Evolutionary conservation across 23 tunicate genomes (phyloP).

Genomic region (Oikopleura albicans): DNA sequence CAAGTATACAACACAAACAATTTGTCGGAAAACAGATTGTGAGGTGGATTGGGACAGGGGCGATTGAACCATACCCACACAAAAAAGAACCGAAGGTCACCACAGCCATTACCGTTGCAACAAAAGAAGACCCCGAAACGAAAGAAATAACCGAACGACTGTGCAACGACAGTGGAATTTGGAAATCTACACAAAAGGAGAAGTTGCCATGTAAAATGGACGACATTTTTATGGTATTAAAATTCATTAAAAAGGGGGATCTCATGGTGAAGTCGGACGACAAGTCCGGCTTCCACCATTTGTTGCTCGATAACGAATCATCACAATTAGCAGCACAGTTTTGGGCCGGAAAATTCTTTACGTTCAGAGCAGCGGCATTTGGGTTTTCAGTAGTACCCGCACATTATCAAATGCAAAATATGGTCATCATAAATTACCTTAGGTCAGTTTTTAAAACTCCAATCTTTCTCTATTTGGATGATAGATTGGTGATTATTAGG

Average conservation of each 20-base stretch:
- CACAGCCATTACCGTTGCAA: too few relatives aligned
- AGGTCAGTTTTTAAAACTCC: neutral
- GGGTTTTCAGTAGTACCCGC: neutral
- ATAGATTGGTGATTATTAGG: neutral
- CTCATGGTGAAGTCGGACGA: neutral
- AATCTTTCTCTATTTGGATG: neutral
- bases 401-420: neutral
- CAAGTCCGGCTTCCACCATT: neutral
- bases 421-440: neutral
- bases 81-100: too few relatives aligned
- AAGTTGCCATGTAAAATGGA: neutral
- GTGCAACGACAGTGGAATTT: too few relatives aligned
- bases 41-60: too few relatives aligned
- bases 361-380: neutral
- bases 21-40: too few relatives aligned
- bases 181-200: too few relatives aligned
- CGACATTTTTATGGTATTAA: neutral
- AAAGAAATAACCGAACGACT: too few relatives aligned
- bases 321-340: neutral
- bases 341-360: neutral
- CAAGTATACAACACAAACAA: too few relatives aligned
- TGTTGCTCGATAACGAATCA: neutral
- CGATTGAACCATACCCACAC: too few relatives aligned
- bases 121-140: too few relatives aligned
- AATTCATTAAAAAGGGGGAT: neutral